phyloP scores from a whole-genome alignment of 2,888 invertebrate genomes.

The Drosophila austrosaltans region DNA sequence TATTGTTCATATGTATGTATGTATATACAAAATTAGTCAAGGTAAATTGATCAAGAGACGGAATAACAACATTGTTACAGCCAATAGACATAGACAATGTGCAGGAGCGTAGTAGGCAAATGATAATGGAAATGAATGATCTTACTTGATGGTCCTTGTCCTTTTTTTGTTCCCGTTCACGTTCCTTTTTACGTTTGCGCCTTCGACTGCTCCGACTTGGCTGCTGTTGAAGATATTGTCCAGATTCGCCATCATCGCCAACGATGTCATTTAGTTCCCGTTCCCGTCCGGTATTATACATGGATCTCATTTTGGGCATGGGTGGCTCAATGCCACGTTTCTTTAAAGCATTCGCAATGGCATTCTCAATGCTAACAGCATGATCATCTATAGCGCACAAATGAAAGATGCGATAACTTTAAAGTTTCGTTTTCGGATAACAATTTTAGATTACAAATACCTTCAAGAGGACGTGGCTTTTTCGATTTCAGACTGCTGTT shows the following conservation, averaged over 20 bases:
- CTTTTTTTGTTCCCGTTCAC: slow-evolving; percentile 80
- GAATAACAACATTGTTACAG: neutral
- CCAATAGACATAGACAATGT: neutral
- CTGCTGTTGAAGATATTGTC: slow-evolving; percentile 23
- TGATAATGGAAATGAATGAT: neutral
- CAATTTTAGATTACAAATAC: slow-evolving; percentile 76
- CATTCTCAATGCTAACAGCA: slow-evolving; percentile 91
- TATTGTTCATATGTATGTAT: neutral
- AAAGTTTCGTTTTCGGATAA: no score
- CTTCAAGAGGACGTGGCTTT: slow-evolving; percentile 84
- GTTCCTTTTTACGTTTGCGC: slow-evolving; percentile 80
- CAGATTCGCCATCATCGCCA: slow-evolving; percentile 1
- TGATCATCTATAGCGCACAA: slow-evolving; percentile 86
- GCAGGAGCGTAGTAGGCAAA: neutral
- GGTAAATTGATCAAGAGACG: neutral
- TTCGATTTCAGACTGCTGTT: slow-evolving; percentile 75
- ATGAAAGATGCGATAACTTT: neutral
- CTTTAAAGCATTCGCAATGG: slow-evolving; percentile 89
- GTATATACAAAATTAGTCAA: neutral
- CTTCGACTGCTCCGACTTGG: slow-evolving; percentile 80
- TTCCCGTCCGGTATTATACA: slow-evolving; percentile 9
- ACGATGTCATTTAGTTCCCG: neutral
- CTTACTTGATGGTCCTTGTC: slow-evolving; percentile 66
- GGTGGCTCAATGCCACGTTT: slow-evolving; percentile 86
- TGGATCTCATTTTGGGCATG: slow-evolving; percentile 69